Evolutionary conservation across 2,797 vertebrate species (phyloP).

Genomic region (Poeciliopsis turneri): DNA sequence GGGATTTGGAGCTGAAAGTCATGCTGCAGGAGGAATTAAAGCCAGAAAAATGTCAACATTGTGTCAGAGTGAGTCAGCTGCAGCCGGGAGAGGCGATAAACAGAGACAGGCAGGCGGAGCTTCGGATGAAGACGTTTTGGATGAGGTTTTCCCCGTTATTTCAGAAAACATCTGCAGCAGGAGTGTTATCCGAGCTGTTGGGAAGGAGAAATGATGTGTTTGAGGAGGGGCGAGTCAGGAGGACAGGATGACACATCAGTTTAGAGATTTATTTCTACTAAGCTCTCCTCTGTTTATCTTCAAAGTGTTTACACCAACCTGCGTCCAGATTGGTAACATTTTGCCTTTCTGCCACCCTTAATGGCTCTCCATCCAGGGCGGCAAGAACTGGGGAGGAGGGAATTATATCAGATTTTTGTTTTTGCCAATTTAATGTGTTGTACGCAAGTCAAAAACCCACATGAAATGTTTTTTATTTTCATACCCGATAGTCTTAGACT

Average conservation of each 20-base stretch:
- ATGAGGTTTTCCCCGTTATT: slow-evolving; percentile 14
- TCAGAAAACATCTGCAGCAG: slow-evolving; percentile 21
- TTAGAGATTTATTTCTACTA: slow-evolving; percentile 27
- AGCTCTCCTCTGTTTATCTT: neutral
- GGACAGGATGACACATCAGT: slow-evolving; percentile 68
- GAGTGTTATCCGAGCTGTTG: neutral
- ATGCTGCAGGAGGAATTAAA: slow-evolving; percentile 23
- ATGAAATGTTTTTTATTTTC: no score
- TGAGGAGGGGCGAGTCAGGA: slow-evolving; percentile 61
- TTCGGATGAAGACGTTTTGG: slow-evolving; percentile 25
- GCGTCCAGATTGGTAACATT: neutral
- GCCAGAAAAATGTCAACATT: slow-evolving; percentile 51
- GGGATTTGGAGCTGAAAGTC: neutral
- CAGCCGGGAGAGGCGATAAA: slow-evolving; percentile 26
- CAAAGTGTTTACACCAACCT: neutral
- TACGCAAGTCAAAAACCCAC: neutral
- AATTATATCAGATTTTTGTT: neutral
- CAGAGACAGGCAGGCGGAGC: slow-evolving; percentile 15
- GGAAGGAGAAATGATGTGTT: slow-evolving; percentile 26
- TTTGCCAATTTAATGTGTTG: neutral
- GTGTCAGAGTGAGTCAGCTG: slow-evolving; percentile 21
- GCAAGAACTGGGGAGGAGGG: neutral
- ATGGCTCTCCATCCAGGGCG: neutral
- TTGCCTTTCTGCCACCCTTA: no score
- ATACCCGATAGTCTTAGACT: no score